These are phyloP conservation scores for Conus ventricosus DNA, from an alignment of 1,140 invertebrate genomes.

Conservation along the genomic window DNA sequence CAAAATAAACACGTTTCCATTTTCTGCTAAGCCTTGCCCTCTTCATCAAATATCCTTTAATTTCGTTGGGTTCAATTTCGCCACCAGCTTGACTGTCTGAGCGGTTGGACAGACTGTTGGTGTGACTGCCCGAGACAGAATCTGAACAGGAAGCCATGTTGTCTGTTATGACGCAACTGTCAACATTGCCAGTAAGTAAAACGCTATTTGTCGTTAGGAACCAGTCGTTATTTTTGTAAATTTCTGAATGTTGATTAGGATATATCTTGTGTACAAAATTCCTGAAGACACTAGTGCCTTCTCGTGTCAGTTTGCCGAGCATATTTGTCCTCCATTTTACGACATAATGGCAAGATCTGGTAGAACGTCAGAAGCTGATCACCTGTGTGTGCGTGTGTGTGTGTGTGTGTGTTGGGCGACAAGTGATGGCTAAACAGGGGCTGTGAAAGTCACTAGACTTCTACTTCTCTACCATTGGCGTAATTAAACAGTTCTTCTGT, in stretches of 20 bases:
- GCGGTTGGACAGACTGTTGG: conserved; percentile 64
- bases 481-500: conserved; percentile 6
- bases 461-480: conserved; percentile 1
- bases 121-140: conserved; percentile 61
- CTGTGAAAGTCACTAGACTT: conserved; percentile 22
- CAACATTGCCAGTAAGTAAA: conserved; percentile 43
- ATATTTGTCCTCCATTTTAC: background rate
- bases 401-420: background rate
- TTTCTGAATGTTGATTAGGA: too few relatives aligned
- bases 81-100: conserved; percentile 62
- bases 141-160: conserved; percentile 66
- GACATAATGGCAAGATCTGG: background rate
- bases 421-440: background rate
- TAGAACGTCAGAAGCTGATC: background rate
- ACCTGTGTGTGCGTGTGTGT: background rate
- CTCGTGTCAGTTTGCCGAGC: too few relatives aligned
- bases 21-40: conserved; percentile 60
- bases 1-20: conserved; percentile 67
- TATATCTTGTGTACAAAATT: too few relatives aligned
- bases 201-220: conserved; percentile 50
- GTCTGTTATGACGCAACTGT: conserved; percentile 38
- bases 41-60: conserved; percentile 70
- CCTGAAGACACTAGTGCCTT: too few relatives aligned
- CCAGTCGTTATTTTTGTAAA: background rate
- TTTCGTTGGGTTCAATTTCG: conserved; percentile 59